Percentiles rank a stretch among this genome's conserved stretches.
Conservation (phyloP, 2,888 invertebrate genomes). For the Calliopum simillimum region DNA sequence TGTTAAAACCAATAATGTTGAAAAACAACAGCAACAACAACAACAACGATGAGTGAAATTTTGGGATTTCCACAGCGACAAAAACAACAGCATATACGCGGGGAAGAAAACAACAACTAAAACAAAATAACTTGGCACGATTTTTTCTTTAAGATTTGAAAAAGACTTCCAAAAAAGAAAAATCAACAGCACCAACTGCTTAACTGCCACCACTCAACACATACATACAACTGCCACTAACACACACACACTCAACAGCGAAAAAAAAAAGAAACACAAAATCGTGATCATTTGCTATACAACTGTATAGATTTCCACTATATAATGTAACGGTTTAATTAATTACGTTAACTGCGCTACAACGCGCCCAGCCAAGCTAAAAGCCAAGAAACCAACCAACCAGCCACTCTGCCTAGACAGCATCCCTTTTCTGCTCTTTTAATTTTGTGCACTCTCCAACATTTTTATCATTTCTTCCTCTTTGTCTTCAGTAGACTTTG, state of each 20-base stretch:
- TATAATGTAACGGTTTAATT: slow-evolving; percentile 66
- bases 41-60: slow-evolving; percentile 7
- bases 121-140: slow-evolving; percentile 37
- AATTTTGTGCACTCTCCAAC: slow-evolving; percentile 28
- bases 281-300: slow-evolving; percentile 51
- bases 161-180: slow-evolving; percentile 20
- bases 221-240: slow-evolving; percentile 11
- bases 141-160: slow-evolving; percentile 24
- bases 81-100: slow-evolving; percentile 24
- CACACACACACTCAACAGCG: slow-evolving; percentile 17
- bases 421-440: slow-evolving; percentile 35
- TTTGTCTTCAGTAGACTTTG: background rate
- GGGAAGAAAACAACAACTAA: slow-evolving; percentile 19
- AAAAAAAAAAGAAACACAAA: slow-evolving; percentile 44
- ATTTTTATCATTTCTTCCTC: slow-evolving; percentile 6
- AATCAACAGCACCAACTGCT: slow-evolving; percentile 15
- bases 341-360: slow-evolving; percentile 61
- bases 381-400: slow-evolving; percentile 6
- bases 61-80: slow-evolving; percentile 13
- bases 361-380: slow-evolving; percentile 27
- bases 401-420: background rate
- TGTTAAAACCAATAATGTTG: slow-evolving; percentile 17
- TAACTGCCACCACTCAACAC: slow-evolving; percentile 16
- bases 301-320: slow-evolving; percentile 24
- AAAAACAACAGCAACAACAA: slow-evolving; percentile 30